These are phyloP conservation scores for Lepidothrix coronata DNA, from an alignment of 2,113 vertebrate species.

Conservation along the genomic window DNA sequence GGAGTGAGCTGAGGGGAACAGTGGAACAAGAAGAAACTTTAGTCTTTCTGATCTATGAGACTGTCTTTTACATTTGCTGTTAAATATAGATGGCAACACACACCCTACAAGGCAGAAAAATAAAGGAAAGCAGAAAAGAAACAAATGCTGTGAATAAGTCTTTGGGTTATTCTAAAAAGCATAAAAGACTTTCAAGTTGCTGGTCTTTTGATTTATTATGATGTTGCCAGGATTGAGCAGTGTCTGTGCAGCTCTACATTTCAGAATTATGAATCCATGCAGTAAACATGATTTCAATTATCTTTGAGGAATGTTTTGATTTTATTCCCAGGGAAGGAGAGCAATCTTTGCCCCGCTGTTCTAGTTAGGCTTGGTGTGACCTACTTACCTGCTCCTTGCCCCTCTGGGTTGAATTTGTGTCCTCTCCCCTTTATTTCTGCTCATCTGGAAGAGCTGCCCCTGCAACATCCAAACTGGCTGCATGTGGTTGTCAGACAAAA, in stretches of 20 bases:
- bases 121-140: constrained; percentile 3
- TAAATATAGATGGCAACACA: constrained; percentile 49
- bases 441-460: not conserved
- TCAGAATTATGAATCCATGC: not conserved
- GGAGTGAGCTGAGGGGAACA: constrained; percentile 7
- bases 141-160: not conserved
- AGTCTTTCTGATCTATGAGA: not conserved
- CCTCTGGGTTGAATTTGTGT: not conserved
- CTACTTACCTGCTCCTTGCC: not conserved
- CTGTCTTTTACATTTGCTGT: constrained; percentile 17
- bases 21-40: constrained; percentile 25
- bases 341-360: not conserved
- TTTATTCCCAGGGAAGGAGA: not conserved
- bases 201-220: constrained; percentile 39
- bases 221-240: not conserved
- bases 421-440: not conserved
- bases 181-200: constrained; percentile 25
- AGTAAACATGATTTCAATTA: constrained; percentile 37
- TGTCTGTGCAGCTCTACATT: not conserved
- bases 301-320: not conserved
- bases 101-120: not conserved
- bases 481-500: not conserved
- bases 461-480: not conserved
- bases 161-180: constrained; percentile 25
- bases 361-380: not conserved